Percentiles rank a stretch among this genome's conserved stretches.
Evolutionary conservation across 53 echinoderm and acorn worm species (phyloP).

Genomic region (Mesocentrotus franciscanus): DNA sequence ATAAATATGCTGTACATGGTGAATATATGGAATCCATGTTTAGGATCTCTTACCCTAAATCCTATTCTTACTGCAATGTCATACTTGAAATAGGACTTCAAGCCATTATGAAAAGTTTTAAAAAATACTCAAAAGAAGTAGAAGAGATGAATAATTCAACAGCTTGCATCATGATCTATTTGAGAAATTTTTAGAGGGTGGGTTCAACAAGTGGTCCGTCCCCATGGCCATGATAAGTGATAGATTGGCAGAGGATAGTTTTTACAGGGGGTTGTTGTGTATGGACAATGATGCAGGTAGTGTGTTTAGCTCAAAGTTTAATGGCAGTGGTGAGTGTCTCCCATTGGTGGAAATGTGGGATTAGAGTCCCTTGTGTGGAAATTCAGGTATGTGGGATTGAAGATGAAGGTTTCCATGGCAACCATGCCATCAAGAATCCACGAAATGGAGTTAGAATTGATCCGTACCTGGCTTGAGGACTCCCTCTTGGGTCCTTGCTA

Average conservation of each 20-base stretch:
- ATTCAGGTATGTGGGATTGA: conserved; percentile 19
- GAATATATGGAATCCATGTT: not conserved
- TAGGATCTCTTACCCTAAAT: not conserved
- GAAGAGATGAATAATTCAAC: not conserved
- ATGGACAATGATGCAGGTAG: not conserved
- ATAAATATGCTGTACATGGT: not conserved
- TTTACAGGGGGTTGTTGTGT: not conserved
- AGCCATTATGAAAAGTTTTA: not conserved
- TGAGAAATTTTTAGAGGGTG: not conserved
- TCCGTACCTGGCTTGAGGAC: not conserved
- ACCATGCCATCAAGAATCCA: conserved; percentile 48
- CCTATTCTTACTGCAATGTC: not conserved
- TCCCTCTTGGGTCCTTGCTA: conserved; percentile 25
- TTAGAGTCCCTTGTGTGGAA: not conserved
- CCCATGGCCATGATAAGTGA: not conserved
- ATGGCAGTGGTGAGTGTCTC: not conserved
- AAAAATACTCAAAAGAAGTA: not conserved
- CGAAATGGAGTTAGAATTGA: conserved; percentile 51
- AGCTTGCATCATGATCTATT: not conserved
- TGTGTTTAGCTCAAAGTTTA: not conserved
- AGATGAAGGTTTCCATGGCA: conserved; percentile 45
- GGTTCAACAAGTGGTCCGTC: not conserved
- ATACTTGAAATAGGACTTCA: not conserved
- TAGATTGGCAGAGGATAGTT: not conserved
- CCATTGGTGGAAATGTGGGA: not conserved